phyloP scores from a whole-genome alignment of 2,113 vertebrate genomes.

The Nymphicus hollandicus region DNA sequence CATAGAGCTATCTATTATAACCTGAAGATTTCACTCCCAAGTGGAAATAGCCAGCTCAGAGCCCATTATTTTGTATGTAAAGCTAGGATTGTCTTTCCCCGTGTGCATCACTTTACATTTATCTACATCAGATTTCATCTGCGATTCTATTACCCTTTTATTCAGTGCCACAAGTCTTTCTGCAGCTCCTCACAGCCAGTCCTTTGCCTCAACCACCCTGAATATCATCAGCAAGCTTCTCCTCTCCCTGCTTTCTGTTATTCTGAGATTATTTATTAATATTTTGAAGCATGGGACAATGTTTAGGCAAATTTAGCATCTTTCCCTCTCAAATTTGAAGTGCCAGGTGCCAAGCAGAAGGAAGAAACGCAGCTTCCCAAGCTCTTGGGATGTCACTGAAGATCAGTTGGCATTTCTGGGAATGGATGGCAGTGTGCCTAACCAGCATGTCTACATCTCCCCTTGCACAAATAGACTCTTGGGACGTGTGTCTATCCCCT shows the following conservation, averaged over 20 bases:
- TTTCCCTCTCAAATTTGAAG: neutral
- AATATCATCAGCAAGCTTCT: neutral
- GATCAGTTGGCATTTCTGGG: neutral
- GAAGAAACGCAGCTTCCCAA: neutral
- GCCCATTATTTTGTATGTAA: conserved; percentile 43
- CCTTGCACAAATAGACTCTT: neutral
- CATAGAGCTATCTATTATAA: conserved; percentile 36
- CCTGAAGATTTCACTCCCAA: neutral
- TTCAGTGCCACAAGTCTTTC: neutral
- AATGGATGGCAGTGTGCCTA: neutral
- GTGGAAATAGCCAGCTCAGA: conserved; percentile 18
- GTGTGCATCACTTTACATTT: conserved; percentile 26
- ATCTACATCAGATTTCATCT: conserved; percentile 49
- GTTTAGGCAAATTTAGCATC: neutral
- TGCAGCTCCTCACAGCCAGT: neutral
- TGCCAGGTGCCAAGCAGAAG: neutral
- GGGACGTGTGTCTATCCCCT: neutral
- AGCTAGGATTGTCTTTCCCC: conserved; percentile 24
- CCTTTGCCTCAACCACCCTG: neutral
- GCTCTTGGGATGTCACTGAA: neutral
- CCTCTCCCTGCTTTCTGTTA: neutral
- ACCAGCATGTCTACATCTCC: accelerated
- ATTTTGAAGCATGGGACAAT: neutral
- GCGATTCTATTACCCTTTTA: conserved; percentile 41
- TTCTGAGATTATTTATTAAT: neutral